Percentiles rank a stretch among this genome's conserved stretches.
These are phyloP conservation scores for Cyprinodon brontotheroides DNA, from an alignment of 2,113 vertebrate species.

Conservation along the genomic window DNA sequence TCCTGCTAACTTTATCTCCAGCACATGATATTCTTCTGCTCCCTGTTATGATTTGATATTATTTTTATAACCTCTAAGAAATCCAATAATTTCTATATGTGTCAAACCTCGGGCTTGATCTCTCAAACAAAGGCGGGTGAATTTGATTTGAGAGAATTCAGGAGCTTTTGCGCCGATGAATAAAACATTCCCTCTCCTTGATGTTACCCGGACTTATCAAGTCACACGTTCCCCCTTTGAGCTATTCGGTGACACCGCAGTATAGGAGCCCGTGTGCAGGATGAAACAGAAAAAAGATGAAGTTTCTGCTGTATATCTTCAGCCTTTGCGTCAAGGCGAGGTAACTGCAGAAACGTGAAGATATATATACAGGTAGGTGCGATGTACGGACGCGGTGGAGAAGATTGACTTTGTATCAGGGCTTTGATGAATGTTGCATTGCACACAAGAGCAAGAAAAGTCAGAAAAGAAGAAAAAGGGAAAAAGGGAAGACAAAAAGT, in stretches of 20 bases:
- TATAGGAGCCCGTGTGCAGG: conserved; percentile 50
- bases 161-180: conserved; percentile 78
- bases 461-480: conserved; percentile 1
- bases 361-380: conserved; percentile 39
- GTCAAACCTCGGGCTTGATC: conserved; percentile 76
- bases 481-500: conserved; percentile 8
- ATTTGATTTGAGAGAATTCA: conserved; percentile 79
- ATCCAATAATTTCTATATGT: conserved; percentile 77
- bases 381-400: conserved; percentile 22
- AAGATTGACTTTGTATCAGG: conserved; percentile 45
- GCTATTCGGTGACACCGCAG: conserved; percentile 53
- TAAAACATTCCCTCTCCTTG: conserved; percentile 80
- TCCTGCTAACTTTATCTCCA: not conserved
- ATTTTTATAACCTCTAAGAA: conserved; percentile 61
- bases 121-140: conserved; percentile 77
- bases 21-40: conserved; percentile 29
- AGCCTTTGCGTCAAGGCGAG: conserved; percentile 42
- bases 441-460: conserved; percentile 18
- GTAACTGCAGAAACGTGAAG: conserved; percentile 37
- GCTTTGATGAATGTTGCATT: conserved; percentile 46
- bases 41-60: conserved; percentile 6
- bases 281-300: conserved; percentile 56
- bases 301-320: conserved; percentile 58
- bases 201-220: conserved; percentile 79
- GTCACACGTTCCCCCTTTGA: conserved; percentile 74